Evolutionary conservation across 1,140 invertebrate species (phyloP), one percentile per base, ranked within the genome.

Genomic region (Vollenhovia emeryi): DNA sequence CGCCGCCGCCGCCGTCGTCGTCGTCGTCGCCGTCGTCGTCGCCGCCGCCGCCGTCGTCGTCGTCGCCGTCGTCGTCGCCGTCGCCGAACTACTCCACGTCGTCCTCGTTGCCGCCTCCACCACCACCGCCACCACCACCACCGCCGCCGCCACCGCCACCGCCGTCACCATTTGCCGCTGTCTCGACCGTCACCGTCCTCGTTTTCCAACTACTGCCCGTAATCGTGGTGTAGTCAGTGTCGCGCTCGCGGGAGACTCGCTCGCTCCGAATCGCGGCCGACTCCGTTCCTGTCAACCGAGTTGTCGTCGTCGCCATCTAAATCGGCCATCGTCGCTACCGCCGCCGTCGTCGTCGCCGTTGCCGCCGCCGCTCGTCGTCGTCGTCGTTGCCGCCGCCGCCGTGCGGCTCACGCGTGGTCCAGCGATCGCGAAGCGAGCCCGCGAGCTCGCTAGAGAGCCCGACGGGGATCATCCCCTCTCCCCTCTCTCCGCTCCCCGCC

Each of bases 331-430:
- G 27, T 27, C 62, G 40, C 5, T 43, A 36, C 11, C 69, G 24
- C 8, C 52, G 21, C 13, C 45, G 18, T 3, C 52, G 48, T 7
- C 45, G 24, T 40, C 30, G 33, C 76, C 76, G 57, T 64, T 52
- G 88, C 45, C 45, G 45, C 45, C 13, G 45, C 18, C 45, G 45
- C 15, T 48, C 45, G 45, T 48, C 45, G 45, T 48, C 43, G 43
- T 45, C 71, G 71, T 4, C 68, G 48, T 11, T 33, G 66, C 6
- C 71, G 71, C 3, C 68, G 48, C 6, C 52, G 66, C 6, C 59
- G 88, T 74, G 75, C 88, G 73, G 59, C 69, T 90, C 87, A 80
- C 76, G 78, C 88, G 88, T 62, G 87, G 84, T 88, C 87, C 87
- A 89, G 84, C 88, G 64, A 89, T 83, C 78, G 64, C 33, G 36